Evolutionary conservation across 2,797 vertebrate genomes (phyloP).

Genomic region (Enteromius viviparus): DNA sequence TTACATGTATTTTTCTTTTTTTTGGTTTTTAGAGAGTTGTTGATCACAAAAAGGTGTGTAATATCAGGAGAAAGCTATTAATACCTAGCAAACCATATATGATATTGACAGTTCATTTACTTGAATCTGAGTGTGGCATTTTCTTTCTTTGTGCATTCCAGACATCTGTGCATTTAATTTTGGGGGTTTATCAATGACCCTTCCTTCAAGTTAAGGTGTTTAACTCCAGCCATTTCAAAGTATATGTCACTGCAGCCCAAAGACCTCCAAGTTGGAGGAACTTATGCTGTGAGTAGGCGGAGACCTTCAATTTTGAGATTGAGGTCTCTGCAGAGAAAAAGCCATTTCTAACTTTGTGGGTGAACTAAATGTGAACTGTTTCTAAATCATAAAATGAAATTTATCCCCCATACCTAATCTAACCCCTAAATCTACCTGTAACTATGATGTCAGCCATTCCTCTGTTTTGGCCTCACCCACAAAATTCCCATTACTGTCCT

Average conservation of each 20-base stretch:
- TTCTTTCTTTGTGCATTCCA: not conserved
- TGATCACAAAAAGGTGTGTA: not conserved
- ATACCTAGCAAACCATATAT: not conserved
- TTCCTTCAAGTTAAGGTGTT: not conserved
- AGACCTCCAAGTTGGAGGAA: not conserved
- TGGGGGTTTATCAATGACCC: not conserved
- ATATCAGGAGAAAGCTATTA: not conserved
- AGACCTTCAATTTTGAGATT: not conserved
- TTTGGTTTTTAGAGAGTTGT: not conserved
- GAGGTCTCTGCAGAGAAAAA: no score
- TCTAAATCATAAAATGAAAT: not conserved
- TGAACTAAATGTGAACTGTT: no score
- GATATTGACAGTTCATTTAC: not conserved
- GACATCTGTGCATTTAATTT: not conserved
- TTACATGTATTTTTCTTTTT: not conserved
- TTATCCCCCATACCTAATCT: not conserved
- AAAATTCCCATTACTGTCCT: not conserved
- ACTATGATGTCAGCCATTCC: not conserved
- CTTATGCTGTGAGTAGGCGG: not conserved
- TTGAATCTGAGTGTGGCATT: not conserved
- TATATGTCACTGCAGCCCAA: not conserved
- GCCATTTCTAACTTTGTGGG: not conserved
- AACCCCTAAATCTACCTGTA: not conserved
- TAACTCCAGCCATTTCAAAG: not conserved
- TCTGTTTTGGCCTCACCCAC: not conserved